Percentiles rank a stretch among this genome's conserved stretches.
These are phyloP conservation scores for Sciurus niger DNA, from an alignment of 2,113 vertebrate genomes.

Conservation along the genomic window DNA sequence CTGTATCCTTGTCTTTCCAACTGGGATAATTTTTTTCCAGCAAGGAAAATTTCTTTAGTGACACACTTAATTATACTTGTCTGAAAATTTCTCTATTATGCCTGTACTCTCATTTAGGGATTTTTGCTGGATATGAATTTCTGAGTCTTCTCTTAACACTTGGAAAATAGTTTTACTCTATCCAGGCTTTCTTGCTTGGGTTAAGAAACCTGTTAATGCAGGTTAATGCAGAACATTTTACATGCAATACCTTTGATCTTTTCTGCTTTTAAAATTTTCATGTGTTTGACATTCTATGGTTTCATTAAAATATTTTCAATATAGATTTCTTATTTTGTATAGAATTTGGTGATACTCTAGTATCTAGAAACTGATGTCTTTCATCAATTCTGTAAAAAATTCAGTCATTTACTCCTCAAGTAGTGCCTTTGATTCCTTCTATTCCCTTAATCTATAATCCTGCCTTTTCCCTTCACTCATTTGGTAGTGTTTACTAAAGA, in stretches of 20 bases:
- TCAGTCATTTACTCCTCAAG: not conserved
- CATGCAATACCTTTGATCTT: not conserved
- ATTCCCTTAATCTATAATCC: not conserved
- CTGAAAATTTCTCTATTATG: not conserved
- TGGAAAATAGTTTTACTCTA: slow-evolving; percentile 14
- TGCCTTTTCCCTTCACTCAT: not conserved
- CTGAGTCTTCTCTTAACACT: not conserved
- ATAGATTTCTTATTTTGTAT: not conserved
- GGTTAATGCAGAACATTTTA: not conserved
- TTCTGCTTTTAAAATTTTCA: not conserved
- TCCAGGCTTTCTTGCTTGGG: not conserved
- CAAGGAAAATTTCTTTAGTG: not conserved
- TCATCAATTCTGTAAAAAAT: not conserved
- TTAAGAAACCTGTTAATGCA: not conserved
- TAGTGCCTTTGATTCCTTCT: not conserved
- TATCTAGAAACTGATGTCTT: not conserved
- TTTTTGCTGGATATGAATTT: not conserved
- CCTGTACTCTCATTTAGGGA: not conserved
- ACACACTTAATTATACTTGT: not conserved
- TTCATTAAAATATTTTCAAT: not conserved
- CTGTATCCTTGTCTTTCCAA: not conserved
- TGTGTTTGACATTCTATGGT: not conserved
- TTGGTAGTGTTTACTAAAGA: not conserved
- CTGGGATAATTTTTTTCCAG: not conserved
- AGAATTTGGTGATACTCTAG: slow-evolving; percentile 2